Base-by-base conservation (phyloP, 2,113 vertebrate genomes). In the Chloebia gouldiae region DNA sequence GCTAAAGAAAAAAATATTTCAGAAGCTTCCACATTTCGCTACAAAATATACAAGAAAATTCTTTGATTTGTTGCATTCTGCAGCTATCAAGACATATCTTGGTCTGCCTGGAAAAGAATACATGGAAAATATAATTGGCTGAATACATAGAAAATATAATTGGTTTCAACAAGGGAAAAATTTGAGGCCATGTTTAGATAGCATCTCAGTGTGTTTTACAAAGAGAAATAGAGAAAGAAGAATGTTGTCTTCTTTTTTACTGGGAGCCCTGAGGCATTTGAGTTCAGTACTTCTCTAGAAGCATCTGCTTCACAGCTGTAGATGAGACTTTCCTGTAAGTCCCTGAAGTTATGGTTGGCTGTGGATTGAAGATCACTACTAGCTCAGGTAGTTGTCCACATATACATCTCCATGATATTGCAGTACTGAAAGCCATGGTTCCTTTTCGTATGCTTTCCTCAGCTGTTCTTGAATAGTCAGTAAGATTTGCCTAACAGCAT, bases 1-100 rank as follows among this genome's bases (percentile, higher is more conserved):
- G 16, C 17, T 81, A 69, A 60, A 13, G 42, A 57, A 68, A 6
- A 40, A 27, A 18, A 3, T 15, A 77, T 92, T 72, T 68, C 51
- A n/a, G 56, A 78, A 93, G 7, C 60, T 71, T 89, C 28, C 23
- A 81, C 88, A 81, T 93, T 97, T 93, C 39, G 45, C 27, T 81
- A 50, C 30, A 64, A 66, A 42, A 23, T 88, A 64, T 73, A 27
- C 39, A 61, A 87, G 44, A 60, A 53, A 37, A 47, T 63, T 40
- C 13, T 77, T 35, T 72, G 5, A 85, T 85, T 86, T 92, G 19
- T 81, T 84, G 16, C 57, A 59, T 90, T 86, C 33, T 86, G 20
- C 15, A 54, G 45, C 12, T 66, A 40, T 45, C 13, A 47, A 81
- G 23, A 59, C 31, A 35, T 44, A 66, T 60, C n/a, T 85, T 90